These are phyloP conservation scores for Cricetomys ansorgei DNA, from an alignment of 2,113 vertebrate species.

Conservation along the genomic window DNA sequence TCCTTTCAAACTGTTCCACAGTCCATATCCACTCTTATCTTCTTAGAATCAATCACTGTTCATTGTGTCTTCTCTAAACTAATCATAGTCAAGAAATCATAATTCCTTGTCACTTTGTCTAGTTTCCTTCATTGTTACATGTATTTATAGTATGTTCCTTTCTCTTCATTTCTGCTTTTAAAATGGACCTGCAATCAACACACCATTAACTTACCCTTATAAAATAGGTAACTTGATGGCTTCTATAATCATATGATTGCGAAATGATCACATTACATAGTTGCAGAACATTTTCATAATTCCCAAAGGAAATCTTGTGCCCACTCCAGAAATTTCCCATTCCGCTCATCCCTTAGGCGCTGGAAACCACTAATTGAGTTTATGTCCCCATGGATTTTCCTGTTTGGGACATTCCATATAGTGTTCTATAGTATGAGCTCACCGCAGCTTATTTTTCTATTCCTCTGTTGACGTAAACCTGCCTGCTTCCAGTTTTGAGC, in stretches of 20 bases:
- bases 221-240: not conserved
- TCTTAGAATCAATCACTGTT: not conserved
- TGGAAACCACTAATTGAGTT: not conserved
- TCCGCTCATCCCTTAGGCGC: not conserved
- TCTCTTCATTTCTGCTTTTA: not conserved
- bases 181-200: not conserved
- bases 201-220: not conserved
- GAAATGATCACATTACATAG: not conserved
- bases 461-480: constrained; percentile 43
- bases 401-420: not conserved
- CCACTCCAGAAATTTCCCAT: not conserved
- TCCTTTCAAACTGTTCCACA: not conserved
- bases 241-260: not conserved
- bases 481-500: not conserved
- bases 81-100: not conserved
- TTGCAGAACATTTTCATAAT: not conserved
- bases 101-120: not conserved
- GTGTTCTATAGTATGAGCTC: not conserved
- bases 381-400: not conserved
- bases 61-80: not conserved
- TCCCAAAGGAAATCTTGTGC: not conserved
- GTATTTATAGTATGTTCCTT: not conserved
- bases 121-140: not conserved
- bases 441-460: not conserved
- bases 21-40: not conserved